Base-by-base conservation (phyloP, 2,888 invertebrate genomes). In the Callinectes sapidus region DNA sequence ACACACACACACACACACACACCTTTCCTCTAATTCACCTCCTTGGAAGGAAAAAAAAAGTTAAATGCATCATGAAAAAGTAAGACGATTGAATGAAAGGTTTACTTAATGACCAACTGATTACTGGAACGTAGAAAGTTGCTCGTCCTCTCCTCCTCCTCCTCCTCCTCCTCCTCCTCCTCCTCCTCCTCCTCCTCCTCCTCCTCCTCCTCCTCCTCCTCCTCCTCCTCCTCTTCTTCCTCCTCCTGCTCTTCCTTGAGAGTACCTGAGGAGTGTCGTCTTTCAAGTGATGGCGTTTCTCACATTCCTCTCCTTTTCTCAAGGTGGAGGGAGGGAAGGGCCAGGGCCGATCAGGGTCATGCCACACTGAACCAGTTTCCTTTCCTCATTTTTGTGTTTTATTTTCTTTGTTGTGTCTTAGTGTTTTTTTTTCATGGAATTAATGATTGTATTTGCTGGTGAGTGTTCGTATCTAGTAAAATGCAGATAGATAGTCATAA, bases 91-190 rank as follows among this genome's bases (percentile, higher is more conserved):
- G 23, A 23, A 61, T 61, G 61, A 61, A 61, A 61, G 5, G 18
- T 61, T 61, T 61, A 23, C 61, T 23, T 61, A 61, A 61, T 18
- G 61, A 6, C 18, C 23, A 23, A 18, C 23, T 61, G 61, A 61
- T 61, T 61, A 23, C 18, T 61, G 23, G 23, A 23, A 61, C 61
- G 23, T 61, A 3, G 48, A 48, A 61, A 61, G 61, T 28, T 28
- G 28, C 32, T 77, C 28, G 8, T 28, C 23, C 28, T 23, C 71
- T 77, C 71, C 28, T 77, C 71, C 71, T 77, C n/a, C n/a, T 77
- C 71, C 71, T 77, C 71, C 71, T 77, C 71, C 71, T 77, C 71
- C 71, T 77, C n/a, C 71, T 77, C 71, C 71, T 77, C n/a, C 71
- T 77, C 71, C 71, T 28, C 71, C 71, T 71, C 71, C n/a, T 71